Evolutionary conservation across 2,888 invertebrate species (phyloP).

Genomic region (Nomada flava): DNA sequence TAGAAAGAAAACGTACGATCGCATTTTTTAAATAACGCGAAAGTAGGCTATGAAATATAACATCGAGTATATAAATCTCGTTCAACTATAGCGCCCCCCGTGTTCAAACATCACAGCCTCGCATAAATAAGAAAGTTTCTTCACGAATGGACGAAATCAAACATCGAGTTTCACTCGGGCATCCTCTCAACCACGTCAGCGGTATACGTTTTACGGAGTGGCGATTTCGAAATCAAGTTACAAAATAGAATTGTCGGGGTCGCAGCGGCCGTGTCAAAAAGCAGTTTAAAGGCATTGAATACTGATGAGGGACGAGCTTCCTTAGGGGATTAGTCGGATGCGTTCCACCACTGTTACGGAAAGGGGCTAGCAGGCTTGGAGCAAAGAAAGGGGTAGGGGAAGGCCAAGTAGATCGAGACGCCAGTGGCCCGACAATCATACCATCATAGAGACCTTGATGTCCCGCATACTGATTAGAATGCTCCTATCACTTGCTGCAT

Average conservation of each 20-base stretch:
- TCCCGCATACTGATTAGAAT: conserved; percentile 78
- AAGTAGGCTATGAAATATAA: background rate
- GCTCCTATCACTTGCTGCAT: conserved; percentile 73
- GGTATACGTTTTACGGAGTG: conserved; percentile 47
- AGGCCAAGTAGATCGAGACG: conserved; percentile 68
- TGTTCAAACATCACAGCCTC: background rate
- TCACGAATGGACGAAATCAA: conserved; percentile 29
- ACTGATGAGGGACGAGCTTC: conserved; percentile 71
- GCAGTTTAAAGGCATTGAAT: conserved; percentile 75
- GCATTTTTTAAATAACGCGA: too few species aligned
- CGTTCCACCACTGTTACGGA: conserved; percentile 52
- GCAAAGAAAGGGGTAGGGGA: conserved; percentile 19
- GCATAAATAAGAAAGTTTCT: conserved; percentile 19
- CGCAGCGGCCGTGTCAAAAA: conserved; percentile 71
- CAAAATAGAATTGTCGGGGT: conserved; percentile 73
- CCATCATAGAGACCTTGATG: conserved; percentile 78
- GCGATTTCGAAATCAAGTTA: conserved; percentile 67
- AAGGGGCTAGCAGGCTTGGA: background rate
- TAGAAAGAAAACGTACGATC: too few species aligned
- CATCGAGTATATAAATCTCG: background rate
- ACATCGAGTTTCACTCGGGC: background rate
- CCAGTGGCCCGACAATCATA: conserved; percentile 77
- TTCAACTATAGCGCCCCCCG: background rate
- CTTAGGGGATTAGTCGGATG: conserved; percentile 71
- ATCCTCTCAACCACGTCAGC: conserved; percentile 33